These are phyloP conservation scores for Kryptolebias ocellatus DNA, from an alignment of 2,797 vertebrate genomes.

Conservation along the genomic window DNA sequence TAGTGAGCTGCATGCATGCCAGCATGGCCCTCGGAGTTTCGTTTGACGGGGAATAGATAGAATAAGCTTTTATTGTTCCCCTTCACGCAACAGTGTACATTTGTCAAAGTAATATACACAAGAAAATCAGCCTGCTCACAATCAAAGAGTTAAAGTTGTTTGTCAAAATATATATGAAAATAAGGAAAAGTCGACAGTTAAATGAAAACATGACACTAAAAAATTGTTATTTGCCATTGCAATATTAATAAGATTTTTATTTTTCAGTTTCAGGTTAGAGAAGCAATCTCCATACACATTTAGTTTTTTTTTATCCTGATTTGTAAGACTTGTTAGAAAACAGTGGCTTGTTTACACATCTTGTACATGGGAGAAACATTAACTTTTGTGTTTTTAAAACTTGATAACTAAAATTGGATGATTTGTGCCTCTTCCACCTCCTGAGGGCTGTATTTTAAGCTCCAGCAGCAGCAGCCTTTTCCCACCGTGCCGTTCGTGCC, in stretches of 20 bases:
- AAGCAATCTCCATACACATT: too few relatives aligned
- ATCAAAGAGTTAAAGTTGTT: not conserved
- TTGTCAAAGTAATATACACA: constrained; percentile 7
- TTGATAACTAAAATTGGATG: not conserved
- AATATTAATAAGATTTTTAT: not conserved
- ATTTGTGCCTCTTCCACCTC: not conserved
- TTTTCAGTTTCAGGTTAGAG: not conserved
- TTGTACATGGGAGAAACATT: too few relatives aligned
- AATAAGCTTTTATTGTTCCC: constrained; percentile 43
- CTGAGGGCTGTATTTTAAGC: not conserved
- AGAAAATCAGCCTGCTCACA: constrained; percentile 1
- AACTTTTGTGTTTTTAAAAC: not conserved
- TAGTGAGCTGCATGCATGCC: constrained; percentile 46
- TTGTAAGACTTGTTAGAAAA: not conserved
- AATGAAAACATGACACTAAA: not conserved
- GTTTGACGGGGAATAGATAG: constrained; percentile 56
- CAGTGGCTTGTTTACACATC: not conserved
- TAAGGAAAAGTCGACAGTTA: not conserved
- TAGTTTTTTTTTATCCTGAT: too few relatives aligned
- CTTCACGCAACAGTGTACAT: constrained; percentile 38
- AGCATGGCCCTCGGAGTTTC: constrained; percentile 55
- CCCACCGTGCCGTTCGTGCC: too few relatives aligned
- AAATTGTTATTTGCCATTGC: too few relatives aligned
- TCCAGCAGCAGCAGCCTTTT: not conserved
- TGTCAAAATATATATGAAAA: not conserved